phyloP scores from a whole-genome alignment of 2,888 invertebrate species.

The Quadroppia sp. region DNA sequence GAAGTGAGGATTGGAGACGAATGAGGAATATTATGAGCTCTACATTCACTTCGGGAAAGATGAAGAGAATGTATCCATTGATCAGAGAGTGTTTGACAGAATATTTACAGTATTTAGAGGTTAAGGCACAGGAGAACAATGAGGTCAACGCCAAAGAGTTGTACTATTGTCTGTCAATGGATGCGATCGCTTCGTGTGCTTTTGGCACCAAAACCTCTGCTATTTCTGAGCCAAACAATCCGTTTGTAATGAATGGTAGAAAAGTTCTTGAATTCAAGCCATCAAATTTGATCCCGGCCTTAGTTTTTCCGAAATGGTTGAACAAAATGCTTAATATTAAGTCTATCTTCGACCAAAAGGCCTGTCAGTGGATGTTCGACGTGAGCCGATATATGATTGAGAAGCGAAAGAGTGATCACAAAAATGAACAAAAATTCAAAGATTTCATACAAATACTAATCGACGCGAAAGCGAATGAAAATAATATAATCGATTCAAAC shows the following conservation, averaged over 20 bases:
- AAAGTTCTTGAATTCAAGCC: conserved; percentile 35
- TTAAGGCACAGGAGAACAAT: neutral
- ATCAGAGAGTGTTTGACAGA: neutral
- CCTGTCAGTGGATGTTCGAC: neutral
- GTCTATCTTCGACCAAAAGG: neutral
- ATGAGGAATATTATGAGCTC: neutral
- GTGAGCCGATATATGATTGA: neutral
- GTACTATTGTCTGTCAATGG: neutral
- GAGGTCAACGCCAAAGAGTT: neutral
- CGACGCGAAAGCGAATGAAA: neutral
- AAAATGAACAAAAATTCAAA: neutral
- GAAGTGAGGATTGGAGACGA: neutral
- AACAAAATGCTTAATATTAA: neutral
- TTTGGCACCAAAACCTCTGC: conserved; percentile 60
- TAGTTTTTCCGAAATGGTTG: neutral
- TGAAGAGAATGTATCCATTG: neutral
- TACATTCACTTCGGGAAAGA: neutral
- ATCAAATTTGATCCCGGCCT: neutral
- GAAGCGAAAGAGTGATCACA: neutral
- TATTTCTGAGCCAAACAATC: conserved; percentile 50
- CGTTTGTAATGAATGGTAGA: conserved; percentile 42
- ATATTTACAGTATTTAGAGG: neutral
- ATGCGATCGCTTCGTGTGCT: conserved; percentile 60
- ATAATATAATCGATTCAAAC: neutral
- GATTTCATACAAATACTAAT: conserved; percentile 36